Evolutionary conservation across 2,113 vertebrate species (phyloP).

Genomic region (Tricholaema leucomelas): DNA sequence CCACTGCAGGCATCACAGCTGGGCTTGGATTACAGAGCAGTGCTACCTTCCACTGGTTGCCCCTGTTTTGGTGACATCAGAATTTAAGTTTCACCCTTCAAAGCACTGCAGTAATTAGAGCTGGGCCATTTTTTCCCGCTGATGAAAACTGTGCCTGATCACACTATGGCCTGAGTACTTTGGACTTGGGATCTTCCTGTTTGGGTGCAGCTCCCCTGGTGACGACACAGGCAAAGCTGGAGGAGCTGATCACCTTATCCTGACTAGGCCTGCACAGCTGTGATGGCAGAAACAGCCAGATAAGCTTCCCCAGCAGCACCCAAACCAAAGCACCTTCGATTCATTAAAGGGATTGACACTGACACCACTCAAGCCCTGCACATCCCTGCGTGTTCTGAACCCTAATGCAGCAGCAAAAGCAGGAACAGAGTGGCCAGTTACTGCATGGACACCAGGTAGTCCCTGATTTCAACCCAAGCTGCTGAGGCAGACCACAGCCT

Average conservation of each 20-base stretch:
- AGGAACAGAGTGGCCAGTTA: not conserved
- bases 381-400: not conserved
- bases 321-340: not conserved
- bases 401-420: not conserved
- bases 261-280: not conserved
- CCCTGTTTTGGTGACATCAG: not conserved
- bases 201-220: not conserved
- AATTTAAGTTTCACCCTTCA: not conserved
- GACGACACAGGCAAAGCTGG: not conserved
- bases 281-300: not conserved
- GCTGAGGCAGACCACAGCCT: not conserved
- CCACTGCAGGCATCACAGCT: not conserved
- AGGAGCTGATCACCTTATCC: not conserved
- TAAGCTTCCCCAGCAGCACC: not conserved
- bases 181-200: not conserved
- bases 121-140: not conserved
- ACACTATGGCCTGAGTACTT: not conserved
- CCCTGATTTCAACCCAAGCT: not conserved
- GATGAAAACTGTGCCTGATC: not conserved
- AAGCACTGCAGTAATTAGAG: not conserved
- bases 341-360: not conserved
- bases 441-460: not conserved
- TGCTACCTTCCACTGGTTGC: not conserved
- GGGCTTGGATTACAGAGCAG: not conserved
- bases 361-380: not conserved